These are phyloP conservation scores for Nerophis lumbriciformis DNA, from an alignment of 2,113 vertebrate species.

Conservation along the genomic window DNA sequence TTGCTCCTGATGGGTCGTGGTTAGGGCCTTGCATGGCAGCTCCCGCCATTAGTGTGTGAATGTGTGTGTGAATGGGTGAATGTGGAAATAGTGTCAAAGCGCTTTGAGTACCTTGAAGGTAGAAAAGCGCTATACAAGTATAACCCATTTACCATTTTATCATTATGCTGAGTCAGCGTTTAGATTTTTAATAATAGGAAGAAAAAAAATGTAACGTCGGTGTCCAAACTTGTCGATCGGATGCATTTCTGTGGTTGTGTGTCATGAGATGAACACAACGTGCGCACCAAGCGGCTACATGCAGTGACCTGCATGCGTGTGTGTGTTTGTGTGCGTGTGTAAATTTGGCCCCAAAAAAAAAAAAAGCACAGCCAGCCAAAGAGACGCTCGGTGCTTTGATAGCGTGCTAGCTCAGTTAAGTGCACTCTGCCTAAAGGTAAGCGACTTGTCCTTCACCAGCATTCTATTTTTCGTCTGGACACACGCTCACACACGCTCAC, in stretches of 20 bases:
- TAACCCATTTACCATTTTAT: no score
- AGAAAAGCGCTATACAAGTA: no score
- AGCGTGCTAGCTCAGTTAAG: not conserved
- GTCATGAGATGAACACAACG: constrained; percentile 5
- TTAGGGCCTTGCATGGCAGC: no score
- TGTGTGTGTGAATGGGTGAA: no score
- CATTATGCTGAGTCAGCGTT: no score
- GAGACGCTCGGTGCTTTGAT: not conserved
- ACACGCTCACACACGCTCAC: not conserved
- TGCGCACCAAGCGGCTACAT: constrained; percentile 30
- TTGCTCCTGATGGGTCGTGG: no score
- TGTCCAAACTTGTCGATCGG: not conserved
- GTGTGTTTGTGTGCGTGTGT: not conserved
- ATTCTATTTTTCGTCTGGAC: constrained; percentile 3
- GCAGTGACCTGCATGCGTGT: constrained; percentile 36
- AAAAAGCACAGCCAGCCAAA: constrained; percentile 10
- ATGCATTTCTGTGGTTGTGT: constrained; percentile 14
- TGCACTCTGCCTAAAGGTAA: not conserved
- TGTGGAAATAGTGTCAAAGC: no score
- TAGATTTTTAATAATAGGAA: no score
- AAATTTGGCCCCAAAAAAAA: constrained; percentile 2
- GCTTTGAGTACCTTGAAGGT: no score
- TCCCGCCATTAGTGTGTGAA: no score
- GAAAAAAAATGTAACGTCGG: no score
- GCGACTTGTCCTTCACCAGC: not conserved